Conservation (phyloP, 2,888 invertebrate genomes). For the Epicampocera succincta region DNA sequence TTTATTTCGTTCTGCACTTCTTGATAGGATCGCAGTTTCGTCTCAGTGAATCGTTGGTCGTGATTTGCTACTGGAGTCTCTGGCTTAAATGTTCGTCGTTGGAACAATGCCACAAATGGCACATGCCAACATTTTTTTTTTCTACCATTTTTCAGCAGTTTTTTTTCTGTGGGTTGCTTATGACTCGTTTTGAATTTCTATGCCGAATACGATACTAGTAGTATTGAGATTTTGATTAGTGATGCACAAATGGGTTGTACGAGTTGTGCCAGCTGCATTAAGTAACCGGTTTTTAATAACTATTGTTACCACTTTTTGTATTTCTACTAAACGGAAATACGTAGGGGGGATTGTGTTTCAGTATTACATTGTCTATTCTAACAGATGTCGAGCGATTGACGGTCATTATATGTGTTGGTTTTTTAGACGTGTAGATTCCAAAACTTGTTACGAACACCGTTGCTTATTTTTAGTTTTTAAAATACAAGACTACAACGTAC, state of each 20-base stretch:
- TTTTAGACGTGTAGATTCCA: too few relatives aligned
- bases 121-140: conserved; percentile 74
- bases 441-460: too few relatives aligned
- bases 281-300: conserved; percentile 53
- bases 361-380: too few relatives aligned
- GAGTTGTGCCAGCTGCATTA: conserved; percentile 49
- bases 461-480: too few relatives aligned
- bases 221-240: conserved; percentile 45
- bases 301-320: not conserved
- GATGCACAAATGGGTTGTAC: conserved; percentile 5
- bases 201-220: conserved; percentile 13
- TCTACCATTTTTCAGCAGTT: not conserved
- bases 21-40: not conserved
- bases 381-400: too few relatives aligned
- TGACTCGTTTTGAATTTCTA: conserved; percentile 4
- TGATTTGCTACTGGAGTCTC: conserved; percentile 10
- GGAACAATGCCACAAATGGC: conserved; percentile 77
- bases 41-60: conserved; percentile 9
- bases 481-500: too few relatives aligned
- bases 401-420: too few relatives aligned
- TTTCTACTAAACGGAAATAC: too few relatives aligned
- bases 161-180: conserved; percentile 22
- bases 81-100: conserved; percentile 62
- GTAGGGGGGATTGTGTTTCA: too few relatives aligned
- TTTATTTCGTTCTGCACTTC: conserved; percentile 27